Base-by-base conservation (phyloP, 2,113 vertebrate species). In the Nycticryphes semicollaris region DNA sequence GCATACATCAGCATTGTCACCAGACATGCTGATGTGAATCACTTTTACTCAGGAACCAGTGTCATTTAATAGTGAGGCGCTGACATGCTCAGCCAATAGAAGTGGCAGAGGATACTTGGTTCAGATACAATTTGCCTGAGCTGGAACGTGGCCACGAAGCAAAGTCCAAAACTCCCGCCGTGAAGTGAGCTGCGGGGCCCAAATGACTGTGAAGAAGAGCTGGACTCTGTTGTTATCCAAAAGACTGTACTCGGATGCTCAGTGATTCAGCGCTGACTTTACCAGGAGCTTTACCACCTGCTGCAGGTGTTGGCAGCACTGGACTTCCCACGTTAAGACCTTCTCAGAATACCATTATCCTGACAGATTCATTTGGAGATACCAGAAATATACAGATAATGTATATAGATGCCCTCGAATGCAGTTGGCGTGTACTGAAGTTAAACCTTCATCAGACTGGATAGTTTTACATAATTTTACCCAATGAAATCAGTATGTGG, bases 271-370 rank as follows among this genome's bases (percentile, higher is more conserved):
- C 8, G 4, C 60, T 59, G 81, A 39, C 57, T 82, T 51, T 48
- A 23, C 6, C 5, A 1, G 30, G 45, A 50, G 72, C 51, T 6
- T 30, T 64, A 39, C 81, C 86, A 73, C 87, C 87, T 81, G 68
- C 80, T 72, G 89, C 89, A 93, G 87, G 81, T 94, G 81, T 78
- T 70, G 68, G 31, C 82, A 45, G 47, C 28, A 28, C 43, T 31
- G 62, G 14, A 3, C 73, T 93, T 57, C 80, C 84, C 73, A 22
- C 0, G 0, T 28, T 27, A 10, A 67, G 74, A 62, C 47, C 53
- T 41, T 13, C 85, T 73, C 82, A 57, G 72, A 73, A 28, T 57
- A 35, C 53, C 25, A 1, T 60, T 27, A 82, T 53, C 69, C 19
- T 57, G 51, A 43, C 81, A 57, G 70, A 54, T 63, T 82, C 48